Evolutionary conservation across 2,797 vertebrate species (phyloP), one percentile per base, ranked within the genome.

Genomic region (Enteromius afrohamiltoni): DNA sequence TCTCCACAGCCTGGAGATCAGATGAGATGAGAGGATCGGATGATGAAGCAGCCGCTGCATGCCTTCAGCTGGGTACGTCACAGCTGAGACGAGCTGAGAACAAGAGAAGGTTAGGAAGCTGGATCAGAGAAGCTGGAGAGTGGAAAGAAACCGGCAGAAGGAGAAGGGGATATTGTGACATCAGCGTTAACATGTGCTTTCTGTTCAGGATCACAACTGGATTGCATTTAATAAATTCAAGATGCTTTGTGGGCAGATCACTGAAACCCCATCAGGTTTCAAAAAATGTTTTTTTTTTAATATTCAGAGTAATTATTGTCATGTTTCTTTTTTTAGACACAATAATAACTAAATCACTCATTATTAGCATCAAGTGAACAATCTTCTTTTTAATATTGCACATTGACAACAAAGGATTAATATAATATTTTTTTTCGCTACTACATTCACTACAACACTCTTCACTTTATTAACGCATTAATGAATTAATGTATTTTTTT

Each of bases 1-100:
- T 95, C 93, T 95, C 91, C 91, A 91, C 92, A 93, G 93, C 91
- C 89, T 95, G 93, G 92, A 96, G 95, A 95, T 95, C 95, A 94
- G 40, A 34, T 29, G 93, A 96, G 95, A 95, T 94, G 95, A 95
- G 94, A 94, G 95, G 92, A 95, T 92, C 93, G 91, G 92, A 93
- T 90, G 93, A 94, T 94, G 93, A 94, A 86, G 92, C 65, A 49
- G 81, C 17, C 40, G 31, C 73, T 8, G 64, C 60, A 29, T 17
- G 13, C 34, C 6, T 67, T 76, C 49, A 83, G 64, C 47, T 83
- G 34, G 31, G 71, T 58, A 83, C 23, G 13, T 49, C 62, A 21
- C 70, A 51, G 75, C 55, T 77, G 53, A 76, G 31, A 16, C n/a
- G 1, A 42, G 23, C 34, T 26, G 75, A 62, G n/a, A 45, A 62